Evolutionary conservation across 1,140 invertebrate species (phyloP).

Genomic region (Diachasmimorpha longicaudata): DNA sequence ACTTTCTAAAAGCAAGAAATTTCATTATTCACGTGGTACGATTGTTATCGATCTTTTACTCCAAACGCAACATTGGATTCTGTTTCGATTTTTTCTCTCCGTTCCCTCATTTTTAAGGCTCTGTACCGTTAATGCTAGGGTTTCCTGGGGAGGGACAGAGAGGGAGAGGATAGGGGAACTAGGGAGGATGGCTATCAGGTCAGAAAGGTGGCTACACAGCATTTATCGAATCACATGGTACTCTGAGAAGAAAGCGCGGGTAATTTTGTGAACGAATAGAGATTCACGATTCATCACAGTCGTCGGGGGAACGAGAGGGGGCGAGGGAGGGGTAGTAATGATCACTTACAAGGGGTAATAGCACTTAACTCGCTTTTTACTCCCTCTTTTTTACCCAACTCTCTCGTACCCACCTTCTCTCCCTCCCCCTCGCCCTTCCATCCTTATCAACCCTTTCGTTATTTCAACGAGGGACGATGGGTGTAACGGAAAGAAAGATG

Average conservation of each 20-base stretch:
- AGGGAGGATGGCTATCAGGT: neutral
- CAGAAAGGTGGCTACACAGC: constrained; percentile 7
- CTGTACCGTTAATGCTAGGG: constrained; percentile 7
- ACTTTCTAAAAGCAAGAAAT: too few species aligned
- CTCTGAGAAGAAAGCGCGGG: constrained; percentile 27
- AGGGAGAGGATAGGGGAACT: neutral
- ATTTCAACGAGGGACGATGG: constrained; percentile 8
- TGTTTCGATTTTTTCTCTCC: constrained; percentile 26
- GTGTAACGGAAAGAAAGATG: constrained; percentile 3
- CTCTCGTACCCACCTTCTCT: neutral
- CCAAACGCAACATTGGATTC: constrained; percentile 47
- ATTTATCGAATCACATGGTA: constrained; percentile 35
- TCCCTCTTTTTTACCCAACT: neutral
- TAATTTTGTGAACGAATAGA: constrained; percentile 20
- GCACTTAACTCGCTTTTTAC: constrained; percentile 14
- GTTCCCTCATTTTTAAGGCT: neutral
- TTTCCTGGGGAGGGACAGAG: neutral
- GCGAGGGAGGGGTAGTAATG: neutral
- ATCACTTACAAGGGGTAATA: constrained; percentile 21
- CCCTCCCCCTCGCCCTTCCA: neutral
- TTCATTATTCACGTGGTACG: constrained; percentile 46
- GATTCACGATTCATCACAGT: constrained; percentile 10
- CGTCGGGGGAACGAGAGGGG: neutral
- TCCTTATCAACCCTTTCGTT: neutral
- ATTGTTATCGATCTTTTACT: constrained; percentile 49